Conservation (phyloP, 2,797 vertebrate genomes). For the Lophotriccus pileatus region DNA sequence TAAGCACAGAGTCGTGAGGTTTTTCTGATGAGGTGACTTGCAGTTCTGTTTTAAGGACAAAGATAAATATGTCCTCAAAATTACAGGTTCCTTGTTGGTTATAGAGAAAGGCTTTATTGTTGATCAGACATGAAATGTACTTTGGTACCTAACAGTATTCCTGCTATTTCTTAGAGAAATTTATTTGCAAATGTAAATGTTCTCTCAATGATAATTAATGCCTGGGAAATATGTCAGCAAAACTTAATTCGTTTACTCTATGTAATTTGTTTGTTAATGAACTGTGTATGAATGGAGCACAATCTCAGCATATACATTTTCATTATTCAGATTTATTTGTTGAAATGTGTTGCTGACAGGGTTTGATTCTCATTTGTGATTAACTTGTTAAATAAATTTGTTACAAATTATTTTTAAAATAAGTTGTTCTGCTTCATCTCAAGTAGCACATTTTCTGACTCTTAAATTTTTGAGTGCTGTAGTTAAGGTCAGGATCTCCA, state of each 20-base stretch:
- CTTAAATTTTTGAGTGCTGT: neutral
- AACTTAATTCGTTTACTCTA: neutral
- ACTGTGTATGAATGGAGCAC: neutral
- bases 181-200: neutral
- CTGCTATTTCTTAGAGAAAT: neutral
- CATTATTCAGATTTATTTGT: conserved; percentile 2
- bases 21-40: neutral
- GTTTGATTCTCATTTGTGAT: neutral
- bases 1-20: neutral
- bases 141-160: neutral
- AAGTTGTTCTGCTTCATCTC: neutral
- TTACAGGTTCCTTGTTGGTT: neutral
- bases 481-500: neutral
- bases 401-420: neutral
- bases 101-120: neutral
- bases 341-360: neutral
- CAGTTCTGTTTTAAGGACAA: neutral
- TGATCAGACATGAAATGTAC: neutral
- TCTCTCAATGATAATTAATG: neutral
- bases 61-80: neutral
- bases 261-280: conserved; percentile 21
- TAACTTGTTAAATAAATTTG: neutral
- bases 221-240: neutral
- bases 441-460: neutral
- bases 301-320: neutral